Conservation (phyloP, 2,797 vertebrate species). For the Simalia tracyae region DNA sequence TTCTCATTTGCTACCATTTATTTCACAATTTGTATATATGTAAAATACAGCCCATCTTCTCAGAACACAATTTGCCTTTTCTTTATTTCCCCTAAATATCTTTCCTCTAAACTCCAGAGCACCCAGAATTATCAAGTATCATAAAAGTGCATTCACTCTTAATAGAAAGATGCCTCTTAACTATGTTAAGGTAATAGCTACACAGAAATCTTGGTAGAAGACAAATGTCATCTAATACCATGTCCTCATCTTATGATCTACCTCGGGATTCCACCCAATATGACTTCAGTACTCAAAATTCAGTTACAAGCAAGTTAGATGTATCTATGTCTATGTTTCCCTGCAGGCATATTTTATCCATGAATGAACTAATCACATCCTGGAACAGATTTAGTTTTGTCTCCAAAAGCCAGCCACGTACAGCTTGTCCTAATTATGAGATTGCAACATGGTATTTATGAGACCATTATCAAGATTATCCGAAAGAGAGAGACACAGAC, state of each 20-base stretch:
- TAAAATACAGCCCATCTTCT: not conserved
- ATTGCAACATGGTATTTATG: slow-evolving; percentile 54
- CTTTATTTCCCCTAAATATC: not conserved
- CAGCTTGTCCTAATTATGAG: slow-evolving; percentile 44
- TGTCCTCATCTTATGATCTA: not conserved
- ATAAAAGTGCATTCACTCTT: not conserved
- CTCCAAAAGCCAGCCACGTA: slow-evolving; percentile 37
- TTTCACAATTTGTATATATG: not conserved
- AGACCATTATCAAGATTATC: slow-evolving; percentile 60
- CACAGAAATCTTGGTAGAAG: not conserved
- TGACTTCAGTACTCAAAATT: slow-evolving; percentile 14
- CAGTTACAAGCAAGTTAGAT: not conserved
- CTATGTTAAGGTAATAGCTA: not conserved
- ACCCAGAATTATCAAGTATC: not conserved
- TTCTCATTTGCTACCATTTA: not conserved
- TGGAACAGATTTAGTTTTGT: slow-evolving; percentile 15
- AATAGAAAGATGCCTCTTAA: not conserved
- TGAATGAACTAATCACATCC: slow-evolving; percentile 10
- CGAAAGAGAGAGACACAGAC: not conserved
- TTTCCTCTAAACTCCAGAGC: not conserved
- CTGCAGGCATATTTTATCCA: not conserved
- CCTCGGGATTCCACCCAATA: not conserved
- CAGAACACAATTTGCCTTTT: not conserved
- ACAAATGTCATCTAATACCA: not conserved
- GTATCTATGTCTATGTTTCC: not conserved